Evolutionary conservation across 2,888 invertebrate genomes (phyloP).

Genomic region (Noctua janthina): DNA sequence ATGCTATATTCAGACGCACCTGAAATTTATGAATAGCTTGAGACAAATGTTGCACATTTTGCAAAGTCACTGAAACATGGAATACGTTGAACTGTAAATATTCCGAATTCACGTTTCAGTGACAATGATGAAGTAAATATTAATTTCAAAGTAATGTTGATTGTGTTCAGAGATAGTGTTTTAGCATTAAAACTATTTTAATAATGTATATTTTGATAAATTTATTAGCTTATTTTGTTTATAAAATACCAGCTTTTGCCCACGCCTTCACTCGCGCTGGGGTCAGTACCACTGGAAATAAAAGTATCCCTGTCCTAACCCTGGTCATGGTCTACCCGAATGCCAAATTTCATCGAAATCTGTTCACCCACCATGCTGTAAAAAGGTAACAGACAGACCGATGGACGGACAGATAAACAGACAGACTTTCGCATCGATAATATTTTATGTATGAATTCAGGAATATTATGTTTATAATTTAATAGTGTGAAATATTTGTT

Average conservation of each 20-base stretch:
- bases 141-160: background rate
- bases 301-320: no score
- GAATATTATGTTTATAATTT: background rate
- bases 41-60: conserved; percentile 53
- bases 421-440: background rate
- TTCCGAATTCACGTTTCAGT: conserved; percentile 14
- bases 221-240: background rate
- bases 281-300: background rate
- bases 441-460: background rate
- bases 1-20: conserved; percentile 32
- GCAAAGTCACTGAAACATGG: conserved; percentile 46
- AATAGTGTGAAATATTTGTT: background rate
- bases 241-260: background rate
- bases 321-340: background rate
- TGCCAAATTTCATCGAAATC: background rate
- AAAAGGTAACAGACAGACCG: background rate
- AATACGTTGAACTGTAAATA: conserved; percentile 44
- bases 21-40: conserved; percentile 43
- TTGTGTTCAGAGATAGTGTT: background rate
- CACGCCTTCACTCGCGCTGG: background rate
- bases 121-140: conserved; percentile 8
- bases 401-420: background rate
- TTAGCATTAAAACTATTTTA: background rate
- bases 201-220: background rate
- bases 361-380: background rate